Evolutionary conservation across 2,113 vertebrate genomes (phyloP), one percentile per base, ranked within the genome.

Genomic region (Tinamus guttatus): DNA sequence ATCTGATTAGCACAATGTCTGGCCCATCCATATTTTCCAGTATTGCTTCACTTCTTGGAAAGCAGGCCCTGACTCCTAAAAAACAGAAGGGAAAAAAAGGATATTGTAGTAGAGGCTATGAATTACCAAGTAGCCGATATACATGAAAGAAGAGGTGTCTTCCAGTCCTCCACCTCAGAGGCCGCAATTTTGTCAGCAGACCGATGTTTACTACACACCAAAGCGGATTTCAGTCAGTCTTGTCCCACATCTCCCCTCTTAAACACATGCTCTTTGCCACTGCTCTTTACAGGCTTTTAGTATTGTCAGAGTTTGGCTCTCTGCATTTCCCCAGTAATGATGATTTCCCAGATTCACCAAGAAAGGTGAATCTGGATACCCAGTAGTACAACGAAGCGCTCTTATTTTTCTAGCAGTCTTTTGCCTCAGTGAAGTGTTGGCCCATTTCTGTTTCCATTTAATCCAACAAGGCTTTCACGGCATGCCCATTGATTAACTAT

Each of bases 1-100:
- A 62, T 88, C 90, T 96, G 45, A 95, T 97, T 96, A 96, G 92
- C 92, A 96, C 91, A 96, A 90, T 92, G 93, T 94, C 86, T 96
- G 95, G 95, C 87, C 88, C 80, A 96, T 94, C 96, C 91, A 92
- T 63, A 81, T 93, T 95, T 96, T 77, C 79, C 80, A 96, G 67
- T 63, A 85, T 81, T 87, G 63, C 87, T 70, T 86, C 85, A 84
- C 90, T 93, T 90, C 74, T 94, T 95, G 83, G 87, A 86, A 96
- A 90, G 92, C 65, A 90, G 47, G 52, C 58, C 52, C 86, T 89
- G 85, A 71, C 59, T 85, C 92, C 90, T 65, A 68, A 69, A 94
- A 90, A 65, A 52, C 28, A 76, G 13, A 71, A 34, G 20, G 63
- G 3, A 0, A 40, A 91, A 60, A 43, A 83, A 65, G 49, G 54